These are phyloP conservation scores for Drosophila quinaria DNA, from an alignment of 2,888 invertebrate species.

Conservation along the genomic window DNA sequence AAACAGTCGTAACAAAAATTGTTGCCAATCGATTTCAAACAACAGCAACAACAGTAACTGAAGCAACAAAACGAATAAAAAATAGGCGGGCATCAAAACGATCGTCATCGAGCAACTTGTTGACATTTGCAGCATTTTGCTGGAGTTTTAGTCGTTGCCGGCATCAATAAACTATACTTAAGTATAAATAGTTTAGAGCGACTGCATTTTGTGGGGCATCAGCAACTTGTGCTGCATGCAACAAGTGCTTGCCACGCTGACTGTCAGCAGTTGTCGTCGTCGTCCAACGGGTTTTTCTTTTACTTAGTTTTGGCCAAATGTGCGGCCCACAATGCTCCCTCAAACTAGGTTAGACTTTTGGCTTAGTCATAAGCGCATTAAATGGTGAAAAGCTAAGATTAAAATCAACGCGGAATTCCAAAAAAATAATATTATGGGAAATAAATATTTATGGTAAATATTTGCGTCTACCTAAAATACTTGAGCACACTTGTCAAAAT, in stretches of 20 bases:
- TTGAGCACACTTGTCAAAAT: conserved; percentile 1
- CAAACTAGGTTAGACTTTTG: conserved; percentile 59
- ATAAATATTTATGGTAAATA: conserved; percentile 41
- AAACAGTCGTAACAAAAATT: conserved; percentile 66
- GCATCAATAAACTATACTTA: conserved; percentile 72
- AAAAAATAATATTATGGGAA: conserved; percentile 37
- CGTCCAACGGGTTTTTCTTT: conserved; percentile 44
- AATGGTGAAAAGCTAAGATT: conserved; percentile 30
- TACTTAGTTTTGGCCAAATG: conserved; percentile 39
- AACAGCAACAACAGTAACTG: conserved; percentile 16
- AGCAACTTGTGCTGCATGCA: conserved; percentile 53
- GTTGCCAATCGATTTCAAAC: conserved; percentile 77
- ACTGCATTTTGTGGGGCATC: conserved; percentile 68
- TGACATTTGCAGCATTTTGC: conserved; percentile 73
- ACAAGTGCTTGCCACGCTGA: conserved; percentile 72
- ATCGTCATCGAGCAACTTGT: conserved; percentile 72
- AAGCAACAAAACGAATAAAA: conserved; percentile 60
- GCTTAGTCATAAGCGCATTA: conserved; percentile 61
- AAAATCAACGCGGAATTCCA: conserved; percentile 50
- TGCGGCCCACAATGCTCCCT: conserved; percentile 48
- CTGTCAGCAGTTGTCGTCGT: conserved; percentile 64
- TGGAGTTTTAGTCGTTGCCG: conserved; percentile 43
- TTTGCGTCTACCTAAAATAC: conserved; percentile 14
- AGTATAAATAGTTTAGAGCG: conserved; percentile 73
- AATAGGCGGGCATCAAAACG: conserved; percentile 70